phyloP scores from a whole-genome alignment of 2,888 invertebrate species.

The Kuschelorhynchus macadamiae region DNA sequence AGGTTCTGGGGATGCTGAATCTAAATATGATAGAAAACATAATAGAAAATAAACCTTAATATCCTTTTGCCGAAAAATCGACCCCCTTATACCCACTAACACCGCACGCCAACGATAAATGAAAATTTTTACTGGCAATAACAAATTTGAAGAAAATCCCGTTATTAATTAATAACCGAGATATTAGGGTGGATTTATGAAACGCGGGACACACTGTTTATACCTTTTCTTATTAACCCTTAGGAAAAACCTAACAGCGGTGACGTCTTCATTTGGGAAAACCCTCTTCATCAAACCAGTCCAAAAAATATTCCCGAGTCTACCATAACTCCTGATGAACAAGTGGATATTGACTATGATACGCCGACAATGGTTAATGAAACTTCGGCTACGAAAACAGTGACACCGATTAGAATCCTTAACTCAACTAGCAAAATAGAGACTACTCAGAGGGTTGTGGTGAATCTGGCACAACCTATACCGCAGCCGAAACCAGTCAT shows the following conservation, averaged over 20 bases:
- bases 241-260: slow-evolving; percentile 67
- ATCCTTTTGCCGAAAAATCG: no score
- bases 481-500: slow-evolving; percentile 25
- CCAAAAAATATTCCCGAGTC: slow-evolving; percentile 68
- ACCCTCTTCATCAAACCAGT: slow-evolving; percentile 77
- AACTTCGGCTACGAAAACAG: slow-evolving; percentile 76
- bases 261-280: slow-evolving; percentile 86
- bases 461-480: slow-evolving; percentile 36
- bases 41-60: no score
- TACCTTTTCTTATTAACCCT: no score
- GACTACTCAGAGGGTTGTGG: slow-evolving; percentile 48
- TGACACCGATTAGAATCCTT: slow-evolving; percentile 78
- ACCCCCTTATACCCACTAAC: no score
- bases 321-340: slow-evolving; percentile 80
- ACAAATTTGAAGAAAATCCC: no score
- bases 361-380: slow-evolving; percentile 72
- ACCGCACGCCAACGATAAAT: no score
- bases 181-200: no score
- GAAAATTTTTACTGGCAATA: no score
- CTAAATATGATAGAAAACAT: no score
- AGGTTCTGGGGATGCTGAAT: no score
- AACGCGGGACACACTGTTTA: no score
- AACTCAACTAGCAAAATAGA: slow-evolving; percentile 59
- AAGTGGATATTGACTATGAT: slow-evolving; percentile 77
- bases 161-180: no score